Evolutionary conservation across 2,797 vertebrate species (phyloP).

Genomic region (Phrynocephalus guinanensis): DNA sequence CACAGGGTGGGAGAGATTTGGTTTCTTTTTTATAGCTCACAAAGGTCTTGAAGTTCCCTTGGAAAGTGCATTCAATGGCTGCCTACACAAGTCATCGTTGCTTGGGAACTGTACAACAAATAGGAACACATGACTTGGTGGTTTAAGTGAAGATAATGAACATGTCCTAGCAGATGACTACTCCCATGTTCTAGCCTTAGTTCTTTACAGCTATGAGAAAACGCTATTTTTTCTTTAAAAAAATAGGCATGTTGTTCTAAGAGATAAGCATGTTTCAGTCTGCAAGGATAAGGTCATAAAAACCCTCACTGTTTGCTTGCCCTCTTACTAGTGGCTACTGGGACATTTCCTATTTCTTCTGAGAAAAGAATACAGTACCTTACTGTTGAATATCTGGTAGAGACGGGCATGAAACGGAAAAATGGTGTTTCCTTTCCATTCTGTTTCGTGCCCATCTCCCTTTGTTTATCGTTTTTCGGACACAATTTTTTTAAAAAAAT

Average conservation of each 20-base stretch:
- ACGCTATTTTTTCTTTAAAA: not conserved
- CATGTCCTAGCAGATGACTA: conserved; percentile 54
- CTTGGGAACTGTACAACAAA: conserved; percentile 78
- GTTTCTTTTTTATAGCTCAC: conserved; percentile 26
- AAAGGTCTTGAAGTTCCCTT: conserved; percentile 68
- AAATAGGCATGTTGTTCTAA: not conserved
- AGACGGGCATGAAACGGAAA: too few species aligned
- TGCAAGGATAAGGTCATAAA: not conserved
- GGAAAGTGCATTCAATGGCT: conserved; percentile 68
- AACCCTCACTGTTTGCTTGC: not conserved
- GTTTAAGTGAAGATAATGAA: conserved; percentile 61
- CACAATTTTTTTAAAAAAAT: too few species aligned
- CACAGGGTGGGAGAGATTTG: not conserved
- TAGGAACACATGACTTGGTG: conserved; percentile 60
- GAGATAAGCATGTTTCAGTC: not conserved
- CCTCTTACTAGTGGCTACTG: not conserved
- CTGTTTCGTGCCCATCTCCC: too few species aligned
- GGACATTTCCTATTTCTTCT: not conserved
- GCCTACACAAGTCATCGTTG: conserved; percentile 68
- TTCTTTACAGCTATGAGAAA: not conserved
- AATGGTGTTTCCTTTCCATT: too few species aligned
- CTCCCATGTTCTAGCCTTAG: not conserved
- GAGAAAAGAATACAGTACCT: not conserved
- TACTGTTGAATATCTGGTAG: not conserved
- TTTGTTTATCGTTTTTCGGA: too few species aligned